A percentile compares a stretch with the other conserved stretches of the same genome.
Evolutionary conservation across 1,140 invertebrate genomes (phyloP).

Genomic region (Anagrus nilaparvatae): DNA sequence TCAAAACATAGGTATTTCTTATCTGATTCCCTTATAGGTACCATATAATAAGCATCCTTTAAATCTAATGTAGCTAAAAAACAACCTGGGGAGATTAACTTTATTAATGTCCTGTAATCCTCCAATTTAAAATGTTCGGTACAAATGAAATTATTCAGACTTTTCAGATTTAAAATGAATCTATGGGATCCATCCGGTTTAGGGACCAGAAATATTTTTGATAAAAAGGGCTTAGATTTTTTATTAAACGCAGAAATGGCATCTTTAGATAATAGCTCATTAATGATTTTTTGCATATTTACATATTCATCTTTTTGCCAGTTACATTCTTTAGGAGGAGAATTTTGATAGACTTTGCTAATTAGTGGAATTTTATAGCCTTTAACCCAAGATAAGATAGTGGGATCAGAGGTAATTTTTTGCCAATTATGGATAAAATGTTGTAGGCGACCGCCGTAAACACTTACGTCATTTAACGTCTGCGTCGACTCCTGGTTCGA

Average conservation of each 20-base stretch:
- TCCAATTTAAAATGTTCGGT: too few species aligned
- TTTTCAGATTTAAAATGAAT: too few species aligned
- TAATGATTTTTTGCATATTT: neutral
- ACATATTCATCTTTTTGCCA: neutral
- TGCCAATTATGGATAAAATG: conserved; percentile 10
- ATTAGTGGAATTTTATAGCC: conserved; percentile 10
- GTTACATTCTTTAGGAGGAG: neutral
- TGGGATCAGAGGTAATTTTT: conserved; percentile 11
- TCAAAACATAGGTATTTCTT: conserved; percentile 5
- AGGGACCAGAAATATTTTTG: too few species aligned
- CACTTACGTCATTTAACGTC: neutral
- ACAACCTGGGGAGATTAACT: neutral
- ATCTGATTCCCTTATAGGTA: neutral
- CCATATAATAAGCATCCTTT: conserved; percentile 7
- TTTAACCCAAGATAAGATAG: conserved; percentile 10
- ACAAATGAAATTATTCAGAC: too few species aligned
- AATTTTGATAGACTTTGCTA: neutral
- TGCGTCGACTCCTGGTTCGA: neutral
- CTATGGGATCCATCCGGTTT: too few species aligned
- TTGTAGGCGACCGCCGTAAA: conserved; percentile 6
- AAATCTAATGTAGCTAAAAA: conserved; percentile 3
- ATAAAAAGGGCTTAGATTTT: too few species aligned
- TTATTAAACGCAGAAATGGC: too few species aligned
- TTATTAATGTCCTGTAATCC: too few species aligned
- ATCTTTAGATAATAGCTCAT: neutral